Evolutionary conservation across 2,113 vertebrate species (phyloP).

Genomic region (Pygoscelis antarcticus): DNA sequence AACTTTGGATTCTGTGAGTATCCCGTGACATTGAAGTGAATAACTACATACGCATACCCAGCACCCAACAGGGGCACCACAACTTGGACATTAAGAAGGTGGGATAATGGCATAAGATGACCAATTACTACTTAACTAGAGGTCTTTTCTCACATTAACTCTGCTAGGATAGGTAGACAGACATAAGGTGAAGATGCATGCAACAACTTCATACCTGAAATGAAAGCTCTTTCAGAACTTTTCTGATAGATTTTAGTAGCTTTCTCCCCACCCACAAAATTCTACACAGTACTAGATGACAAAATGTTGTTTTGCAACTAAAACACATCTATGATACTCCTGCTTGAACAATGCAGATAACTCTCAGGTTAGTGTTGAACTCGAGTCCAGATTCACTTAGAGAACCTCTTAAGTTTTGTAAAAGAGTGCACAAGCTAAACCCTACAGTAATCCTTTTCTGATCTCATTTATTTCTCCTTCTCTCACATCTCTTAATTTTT

Average conservation of each 20-base stretch:
- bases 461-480: background rate
- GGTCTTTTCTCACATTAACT: background rate
- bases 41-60: rapidly evolving
- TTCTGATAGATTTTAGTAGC: background rate
- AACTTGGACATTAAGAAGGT: background rate
- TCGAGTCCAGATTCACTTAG: background rate
- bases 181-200: background rate
- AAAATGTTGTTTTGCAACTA: background rate
- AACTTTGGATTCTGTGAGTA: background rate
- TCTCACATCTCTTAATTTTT: background rate
- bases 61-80: background rate
- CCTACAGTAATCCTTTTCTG: background rate
- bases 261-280: background rate
- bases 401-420: background rate
- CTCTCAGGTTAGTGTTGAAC: background rate
- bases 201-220: background rate
- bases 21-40: rapidly evolving
- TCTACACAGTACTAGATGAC: background rate
- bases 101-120: background rate
- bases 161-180: background rate
- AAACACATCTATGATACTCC: background rate
- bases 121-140: background rate
- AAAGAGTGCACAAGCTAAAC: background rate
- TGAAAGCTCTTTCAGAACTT: background rate
- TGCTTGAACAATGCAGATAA: background rate